Base-by-base conservation (phyloP, 1,140 invertebrate species). In the Drosophila repleta region DNA sequence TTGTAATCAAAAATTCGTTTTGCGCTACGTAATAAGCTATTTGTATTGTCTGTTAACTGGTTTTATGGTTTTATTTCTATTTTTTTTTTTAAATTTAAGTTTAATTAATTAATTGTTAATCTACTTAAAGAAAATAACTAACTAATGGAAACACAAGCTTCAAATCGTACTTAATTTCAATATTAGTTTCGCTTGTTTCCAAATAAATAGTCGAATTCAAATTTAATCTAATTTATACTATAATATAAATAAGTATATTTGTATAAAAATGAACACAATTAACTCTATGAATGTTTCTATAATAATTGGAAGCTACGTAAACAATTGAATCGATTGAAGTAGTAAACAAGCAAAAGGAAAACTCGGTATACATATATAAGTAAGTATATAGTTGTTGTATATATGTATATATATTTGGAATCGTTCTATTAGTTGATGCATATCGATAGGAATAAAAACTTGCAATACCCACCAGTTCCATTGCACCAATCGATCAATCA, bases 11-110 rank as follows among this genome's bases (percentile, higher is more conserved):
- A 20, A 46, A 29, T 17, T 37, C 37, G 10, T 49, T 48, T 65
- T 69, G 46, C 45, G 20, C 63, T 65, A 65, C 52, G 10, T 48
- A 20, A 57, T 48, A 41, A 68, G 43, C 46, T 69, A 69, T 69
- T 56, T 72, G 78, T 85, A 85, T 87, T 85, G 82, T 85, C 81
- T 74, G 81, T 85, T 78, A 87, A 78, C 78, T 72, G 82, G 78
- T 78, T 81, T 77, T 77, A 60, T 74, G 77, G 77, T 68, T 79
- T 45, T 6, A 15, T 43, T 62, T 48, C 56, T 46, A 46, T 48
- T 68, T 62, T 24, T n/a, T n/a, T n/a, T n/a, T 7, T 29, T 29
- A 1, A 3, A 13, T 35, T 35, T 35, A 35, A 35, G 3, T 35
- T 11, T 35, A 35, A 35, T 35, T 35, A 35, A 62, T 64, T 68